A percentile compares a stretch with the other conserved stretches of the same genome.
These are phyloP conservation scores for Ciconia nigra DNA, from an alignment of 2,797 vertebrate genomes.

Conservation along the genomic window DNA sequence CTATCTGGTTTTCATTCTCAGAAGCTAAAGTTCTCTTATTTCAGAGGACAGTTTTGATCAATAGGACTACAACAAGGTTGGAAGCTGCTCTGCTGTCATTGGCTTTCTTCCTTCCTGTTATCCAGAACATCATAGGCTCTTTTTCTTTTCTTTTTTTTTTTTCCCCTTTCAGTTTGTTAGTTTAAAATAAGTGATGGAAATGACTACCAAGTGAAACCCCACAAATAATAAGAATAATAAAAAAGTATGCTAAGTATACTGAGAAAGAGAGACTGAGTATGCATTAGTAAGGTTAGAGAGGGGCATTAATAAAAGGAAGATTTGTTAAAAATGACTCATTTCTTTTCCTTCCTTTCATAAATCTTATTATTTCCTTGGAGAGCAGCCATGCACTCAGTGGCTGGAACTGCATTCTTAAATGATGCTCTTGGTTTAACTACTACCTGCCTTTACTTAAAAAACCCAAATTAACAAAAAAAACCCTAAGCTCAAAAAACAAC, in stretches of 20 bases:
- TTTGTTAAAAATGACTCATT: background rate
- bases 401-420: background rate
- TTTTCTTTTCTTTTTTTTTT: background rate
- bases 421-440: background rate
- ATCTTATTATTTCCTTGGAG: constrained; percentile 5
- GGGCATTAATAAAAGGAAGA: background rate
- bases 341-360: background rate
- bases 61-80: constrained; percentile 21
- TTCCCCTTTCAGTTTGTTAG: background rate
- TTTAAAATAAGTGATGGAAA: constrained; percentile 3
- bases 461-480: background rate
- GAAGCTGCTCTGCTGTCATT: background rate
- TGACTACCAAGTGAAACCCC: background rate
- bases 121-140: background rate
- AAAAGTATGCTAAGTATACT: background rate
- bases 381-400: background rate
- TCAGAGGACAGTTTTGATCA: constrained; percentile 38
- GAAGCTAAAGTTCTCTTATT: background rate
- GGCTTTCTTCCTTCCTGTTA: constrained; percentile 26
- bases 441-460: background rate
- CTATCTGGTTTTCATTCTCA: background rate
- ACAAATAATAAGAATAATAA: constrained; percentile 2
- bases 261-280: background rate
- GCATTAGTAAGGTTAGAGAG: constrained; percentile 14
- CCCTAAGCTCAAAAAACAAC: background rate